These are phyloP conservation scores for Monopterus albus DNA, from an alignment of 2,113 vertebrate genomes.

Conservation along the genomic window DNA sequence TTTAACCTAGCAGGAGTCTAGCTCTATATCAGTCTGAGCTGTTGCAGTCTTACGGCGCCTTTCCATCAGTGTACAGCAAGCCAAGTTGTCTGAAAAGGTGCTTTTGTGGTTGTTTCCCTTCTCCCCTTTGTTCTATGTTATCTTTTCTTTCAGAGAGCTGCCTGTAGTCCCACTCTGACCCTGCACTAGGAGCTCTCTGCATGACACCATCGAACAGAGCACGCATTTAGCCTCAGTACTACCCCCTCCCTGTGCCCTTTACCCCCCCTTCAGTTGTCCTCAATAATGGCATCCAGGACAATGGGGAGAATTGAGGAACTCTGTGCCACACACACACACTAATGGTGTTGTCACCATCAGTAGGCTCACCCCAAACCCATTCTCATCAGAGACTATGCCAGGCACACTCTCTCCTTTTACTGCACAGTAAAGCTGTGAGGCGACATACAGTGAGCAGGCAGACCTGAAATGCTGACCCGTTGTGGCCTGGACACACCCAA, in stretches of 20 bases:
- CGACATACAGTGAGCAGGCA: constrained; percentile 40
- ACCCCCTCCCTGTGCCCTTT: constrained; percentile 27
- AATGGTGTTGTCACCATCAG: constrained; percentile 41
- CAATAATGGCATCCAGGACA: constrained; percentile 75
- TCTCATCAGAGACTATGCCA: constrained; percentile 61
- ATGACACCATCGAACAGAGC: constrained; percentile 80
- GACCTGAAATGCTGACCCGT: constrained; percentile 32
- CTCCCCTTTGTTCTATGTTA: constrained; percentile 78
- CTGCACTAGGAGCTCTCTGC: constrained; percentile 72
- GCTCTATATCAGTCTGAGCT: constrained; percentile 10
- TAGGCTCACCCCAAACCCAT: constrained; percentile 19
- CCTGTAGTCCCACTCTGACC: constrained; percentile 63
- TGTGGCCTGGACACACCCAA: constrained; percentile 11
- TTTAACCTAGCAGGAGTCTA: neutral
- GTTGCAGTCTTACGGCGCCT: neutral
- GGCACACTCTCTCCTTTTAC: constrained; percentile 57
- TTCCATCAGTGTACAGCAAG: constrained; percentile 17
- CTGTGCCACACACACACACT: constrained; percentile 21
- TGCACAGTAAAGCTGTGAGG: constrained; percentile 61
- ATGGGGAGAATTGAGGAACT: constrained; percentile 72
- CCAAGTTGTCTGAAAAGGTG: constrained; percentile 59
- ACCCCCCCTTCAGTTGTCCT: constrained; percentile 15
- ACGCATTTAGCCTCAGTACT: constrained; percentile 71
- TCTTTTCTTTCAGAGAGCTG: constrained; percentile 53
- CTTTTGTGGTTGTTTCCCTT: constrained; percentile 69